Evolutionary conservation across 2,888 invertebrate species (phyloP).

Genomic region (Aphidoletes aphidimyza): DNA sequence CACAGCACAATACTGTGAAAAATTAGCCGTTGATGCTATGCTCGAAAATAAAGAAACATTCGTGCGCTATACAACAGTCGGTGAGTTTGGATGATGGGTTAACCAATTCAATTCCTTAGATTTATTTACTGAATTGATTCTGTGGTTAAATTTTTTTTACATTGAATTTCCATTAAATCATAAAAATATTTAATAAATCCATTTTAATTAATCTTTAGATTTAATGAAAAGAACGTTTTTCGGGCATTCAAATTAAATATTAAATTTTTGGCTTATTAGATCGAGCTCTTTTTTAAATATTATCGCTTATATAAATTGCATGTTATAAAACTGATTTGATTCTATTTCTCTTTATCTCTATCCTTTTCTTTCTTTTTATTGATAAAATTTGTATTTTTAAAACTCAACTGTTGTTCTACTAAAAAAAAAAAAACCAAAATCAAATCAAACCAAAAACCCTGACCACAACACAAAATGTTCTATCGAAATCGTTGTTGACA

Average conservation of each 20-base stretch:
- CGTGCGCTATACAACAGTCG: conserved; percentile 94
- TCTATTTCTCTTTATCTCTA: background rate
- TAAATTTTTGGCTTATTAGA: background rate
- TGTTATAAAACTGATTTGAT: background rate
- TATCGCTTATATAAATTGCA: background rate
- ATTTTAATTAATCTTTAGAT: too few species aligned
- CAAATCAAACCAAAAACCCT: background rate
- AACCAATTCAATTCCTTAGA: too few species aligned
- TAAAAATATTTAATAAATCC: too few species aligned
- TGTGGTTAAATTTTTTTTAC: background rate
- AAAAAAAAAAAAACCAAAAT: too few species aligned
- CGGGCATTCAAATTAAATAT: too few species aligned
- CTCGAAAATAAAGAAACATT: conserved; percentile 97
- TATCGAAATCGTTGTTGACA: background rate
- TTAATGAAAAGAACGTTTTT: too few species aligned
- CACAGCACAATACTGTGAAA: conserved; percentile 96
- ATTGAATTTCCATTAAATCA: too few species aligned
- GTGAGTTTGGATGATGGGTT: conserved; percentile 77
- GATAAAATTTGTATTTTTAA: conserved; percentile 18
- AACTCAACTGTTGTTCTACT: conserved; percentile 32
- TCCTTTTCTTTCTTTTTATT: background rate
- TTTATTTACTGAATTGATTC: background rate
- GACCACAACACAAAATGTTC: conserved; percentile 1
- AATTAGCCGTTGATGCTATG: conserved; percentile 97
- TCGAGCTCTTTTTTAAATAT: background rate